Evolutionary conservation across 2,888 invertebrate genomes (phyloP).

Genomic region (Xylophagus ater): DNA sequence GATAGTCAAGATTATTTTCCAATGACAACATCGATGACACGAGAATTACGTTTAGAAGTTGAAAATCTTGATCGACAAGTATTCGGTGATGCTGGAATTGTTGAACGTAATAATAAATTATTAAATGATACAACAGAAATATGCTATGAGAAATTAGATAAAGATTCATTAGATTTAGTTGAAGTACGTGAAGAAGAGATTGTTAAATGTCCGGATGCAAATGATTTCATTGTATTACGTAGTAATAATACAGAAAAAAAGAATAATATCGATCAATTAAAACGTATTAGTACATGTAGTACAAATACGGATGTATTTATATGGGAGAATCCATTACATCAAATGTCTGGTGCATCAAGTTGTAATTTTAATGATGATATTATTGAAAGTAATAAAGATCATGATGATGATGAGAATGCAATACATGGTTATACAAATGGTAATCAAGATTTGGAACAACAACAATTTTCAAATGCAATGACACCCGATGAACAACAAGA

Average conservation of each 20-base stretch:
- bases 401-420: slow-evolving; percentile 11
- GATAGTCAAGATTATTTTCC: slow-evolving; percentile 76
- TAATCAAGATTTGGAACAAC: slow-evolving; percentile 35
- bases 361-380: slow-evolving; percentile 22
- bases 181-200: slow-evolving; percentile 36
- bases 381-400: slow-evolving; percentile 9
- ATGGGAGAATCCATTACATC: slow-evolving; percentile 69
- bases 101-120: slow-evolving; percentile 11
- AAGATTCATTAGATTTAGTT: slow-evolving; percentile 36
- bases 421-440: slow-evolving; percentile 8
- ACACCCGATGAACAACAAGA: slow-evolving; percentile 65
- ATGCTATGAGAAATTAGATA: slow-evolving; percentile 34
- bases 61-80: slow-evolving; percentile 77
- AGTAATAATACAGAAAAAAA: slow-evolving; percentile 25
- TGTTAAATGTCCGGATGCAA: slow-evolving; percentile 29
- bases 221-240: slow-evolving; percentile 29
- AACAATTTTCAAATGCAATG: slow-evolving; percentile 7
- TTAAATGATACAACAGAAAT: slow-evolving; percentile 21
- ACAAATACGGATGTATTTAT: slow-evolving; percentile 58
- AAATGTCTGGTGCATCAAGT: slow-evolving; percentile 37
- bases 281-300: slow-evolving; percentile 25
- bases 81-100: slow-evolving; percentile 45
- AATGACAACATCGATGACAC: slow-evolving; percentile 77
- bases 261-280: slow-evolving; percentile 26
- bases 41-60: slow-evolving; percentile 67